These are phyloP conservation scores for Spondyliosoma cantharus DNA, from an alignment of 2,797 vertebrate genomes.

Conservation along the genomic window DNA sequence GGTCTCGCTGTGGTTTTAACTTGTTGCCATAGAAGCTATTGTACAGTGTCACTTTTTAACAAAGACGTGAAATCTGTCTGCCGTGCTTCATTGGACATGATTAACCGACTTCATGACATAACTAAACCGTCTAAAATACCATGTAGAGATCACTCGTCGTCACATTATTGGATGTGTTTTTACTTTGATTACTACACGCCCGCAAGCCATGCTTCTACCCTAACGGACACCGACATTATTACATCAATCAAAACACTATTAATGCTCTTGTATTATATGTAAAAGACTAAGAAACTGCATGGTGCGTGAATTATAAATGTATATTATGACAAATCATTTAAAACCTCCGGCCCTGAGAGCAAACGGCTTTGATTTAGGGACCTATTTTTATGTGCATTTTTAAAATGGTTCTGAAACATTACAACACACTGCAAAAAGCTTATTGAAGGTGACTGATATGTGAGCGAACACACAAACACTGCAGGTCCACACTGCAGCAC, in stretches of 20 bases:
- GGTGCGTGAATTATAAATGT: slow-evolving; percentile 85
- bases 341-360: slow-evolving; percentile 76
- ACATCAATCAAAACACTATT: slow-evolving; percentile 76
- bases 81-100: slow-evolving; percentile 75
- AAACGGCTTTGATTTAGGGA: slow-evolving; percentile 79
- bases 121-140: slow-evolving; percentile 65
- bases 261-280: slow-evolving; percentile 86
- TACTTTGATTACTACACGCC: slow-evolving; percentile 67
- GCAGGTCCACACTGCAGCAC: slow-evolving; percentile 59
- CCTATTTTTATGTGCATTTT: slow-evolving; percentile 84
- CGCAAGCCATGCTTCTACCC: slow-evolving; percentile 71
- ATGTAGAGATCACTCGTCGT: slow-evolving; percentile 62
- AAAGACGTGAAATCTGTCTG: slow-evolving; percentile 77
- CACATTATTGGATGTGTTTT: slow-evolving; percentile 72
- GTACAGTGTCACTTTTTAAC: slow-evolving; percentile 87
- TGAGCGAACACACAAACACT: slow-evolving; percentile 48
- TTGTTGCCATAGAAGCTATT: slow-evolving; percentile 81
- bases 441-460: slow-evolving; percentile 61
- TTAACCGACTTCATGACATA: slow-evolving; percentile 67
- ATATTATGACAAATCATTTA: slow-evolving; percentile 82
- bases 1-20: slow-evolving; percentile 78
- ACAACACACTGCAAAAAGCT: slow-evolving; percentile 74
- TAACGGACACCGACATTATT: slow-evolving; percentile 73
- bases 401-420: slow-evolving; percentile 77
- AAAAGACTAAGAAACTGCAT: slow-evolving; percentile 87